Evolutionary conservation across 2,888 invertebrate genomes (phyloP), one percentile per base, ranked within the genome.

Genomic region (Blastobasis adustella): DNA sequence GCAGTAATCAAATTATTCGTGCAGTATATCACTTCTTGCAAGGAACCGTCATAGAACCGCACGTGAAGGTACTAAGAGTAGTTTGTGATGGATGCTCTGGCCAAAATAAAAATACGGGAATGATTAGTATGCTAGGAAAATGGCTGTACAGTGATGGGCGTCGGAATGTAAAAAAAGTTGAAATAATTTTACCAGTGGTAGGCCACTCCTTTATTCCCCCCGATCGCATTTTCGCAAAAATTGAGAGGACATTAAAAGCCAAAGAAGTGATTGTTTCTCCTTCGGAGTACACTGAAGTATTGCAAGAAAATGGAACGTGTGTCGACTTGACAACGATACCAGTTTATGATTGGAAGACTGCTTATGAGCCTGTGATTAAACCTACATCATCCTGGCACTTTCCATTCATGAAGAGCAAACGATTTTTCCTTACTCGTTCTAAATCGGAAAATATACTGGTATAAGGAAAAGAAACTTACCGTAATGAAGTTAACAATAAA

Each of bases 51-150:
- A n/a, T 57, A 6, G 41, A 38, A 40, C 51, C 49, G 8, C 9
- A 50, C 36, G 51, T 58, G 8, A 59, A 52, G 43, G 52, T 43
- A 7, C 45, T 62, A 6, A 45, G 63, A 23, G 44, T 64, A 36
- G 50, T 61, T 8, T 55, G 50, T 45, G 61, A 62, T 51, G 60
- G 62, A 4, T 63, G 60, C 49, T 57, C 53, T 4, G 57, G 55
- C 5, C 64, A 64, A 41, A 64, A 62, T 40, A 64, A 64, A 57
- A 62, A 62, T 41, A 57, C 55, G 3, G 55, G 44, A 5, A 53
- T 60, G 56, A 43, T 61, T 6, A 47, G 45, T 10, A 60, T 59
- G 58, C 45, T 55, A 10, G 54, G 51, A 43, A 61, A 59, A 42
- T 59, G 60, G 58, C 48, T 58, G 10, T 51, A 51, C 38, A 10